Base-by-base conservation (phyloP, 2,113 vertebrate genomes). In the Xenotilapia leptura region DNA sequence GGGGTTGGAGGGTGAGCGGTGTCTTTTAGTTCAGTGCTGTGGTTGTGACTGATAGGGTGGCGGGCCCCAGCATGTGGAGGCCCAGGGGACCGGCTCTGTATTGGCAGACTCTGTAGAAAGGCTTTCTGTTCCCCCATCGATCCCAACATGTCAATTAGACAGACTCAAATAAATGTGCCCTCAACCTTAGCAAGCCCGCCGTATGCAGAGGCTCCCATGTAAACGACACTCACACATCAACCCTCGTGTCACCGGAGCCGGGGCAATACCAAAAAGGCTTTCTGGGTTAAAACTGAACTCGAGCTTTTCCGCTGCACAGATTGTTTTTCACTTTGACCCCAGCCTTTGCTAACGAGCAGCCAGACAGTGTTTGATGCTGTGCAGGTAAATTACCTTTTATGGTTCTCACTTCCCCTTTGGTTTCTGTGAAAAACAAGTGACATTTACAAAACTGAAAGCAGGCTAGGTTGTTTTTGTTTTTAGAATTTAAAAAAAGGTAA, bases 81-180 rank as follows among this genome's bases (percentile, higher is more conserved):
- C 94, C 84, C 92, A 54, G 58, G 95, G 94, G 96, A 95, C 70
- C 40, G 38, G 89, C 84, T 88, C 79, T 92, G 90, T 94, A 94
- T 96, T 94, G 95, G 95, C 90, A 38, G 87, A 86, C 86, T 88
- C 68, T 87, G 92, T 79, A 86, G 92, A 95, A 88, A 96, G 90
- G 93, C 92, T 95, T 92, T 95, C 92, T 95, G 93, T 92, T 90
- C 86, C 92, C 79, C 82, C 90, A 96, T 96, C 91, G 94, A 97
- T 96, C 94, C 85, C 85, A 90, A 90, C 89, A 90, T 90, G 92
- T 96, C 95, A 96, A 95, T 96, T 95, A 95, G 92, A 95, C 87
- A 77, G 93, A 94, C 94, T 95, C 89, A 92, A 95, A 96, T 96
- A 94, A 96, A 96, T 94, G 88, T 91, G 93, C 90, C 91, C 90